Base-by-base conservation (phyloP, 1,140 invertebrate species). In the Drosophila parvula region DNA sequence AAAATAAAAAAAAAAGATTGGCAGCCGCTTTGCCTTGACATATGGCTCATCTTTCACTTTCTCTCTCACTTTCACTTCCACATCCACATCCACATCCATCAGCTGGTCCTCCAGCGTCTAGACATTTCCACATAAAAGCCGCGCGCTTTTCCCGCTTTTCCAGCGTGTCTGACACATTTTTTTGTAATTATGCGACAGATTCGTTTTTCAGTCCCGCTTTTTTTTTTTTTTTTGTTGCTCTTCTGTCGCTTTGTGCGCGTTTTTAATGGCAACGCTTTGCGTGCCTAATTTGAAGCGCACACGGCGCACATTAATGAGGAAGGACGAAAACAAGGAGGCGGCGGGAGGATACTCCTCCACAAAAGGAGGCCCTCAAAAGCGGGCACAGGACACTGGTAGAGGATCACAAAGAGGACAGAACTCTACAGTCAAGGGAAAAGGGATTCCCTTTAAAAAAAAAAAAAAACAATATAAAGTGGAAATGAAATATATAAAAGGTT, bases 121-220 rank as follows among this genome's bases (percentile, higher is more conserved):
- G 80, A 83, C 80, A 56, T 75, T 76, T 74, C 71, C 80, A 83
- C 80, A 83, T 83, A 83, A 83, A 83, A 79, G 80, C 76, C 64
- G 53, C 50, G 63, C 63, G 32, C 41, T 67, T 82, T 83, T 53
- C 47, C 47, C 59, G 34, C 47, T 16, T 40, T 62, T 36, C 34
- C 60, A 63, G 68, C 64, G 61, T 48, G 75, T 71, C 79, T 83
- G 80, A 76, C 80, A 83, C 71, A 83, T 83, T 83, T 82, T 71
- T 83, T 83, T 79, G 80, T 83, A 83, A 83, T 83, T 79, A 83
- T 83, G 80, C 80, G 80, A 83, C 80, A 83, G 80, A 83, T 83
- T 83, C 80, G 64, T 71, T 83, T 76, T 76, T 63, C 78, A 70
- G 34, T 64, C 47, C 53, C 58, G n/a, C 40, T 7, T 48, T 16